A percentile compares a stretch with the other conserved stretches of the same genome.
Conservation (phyloP, 53 echinoderm and acorn worm genomes). For the Arbacia lixula region DNA sequence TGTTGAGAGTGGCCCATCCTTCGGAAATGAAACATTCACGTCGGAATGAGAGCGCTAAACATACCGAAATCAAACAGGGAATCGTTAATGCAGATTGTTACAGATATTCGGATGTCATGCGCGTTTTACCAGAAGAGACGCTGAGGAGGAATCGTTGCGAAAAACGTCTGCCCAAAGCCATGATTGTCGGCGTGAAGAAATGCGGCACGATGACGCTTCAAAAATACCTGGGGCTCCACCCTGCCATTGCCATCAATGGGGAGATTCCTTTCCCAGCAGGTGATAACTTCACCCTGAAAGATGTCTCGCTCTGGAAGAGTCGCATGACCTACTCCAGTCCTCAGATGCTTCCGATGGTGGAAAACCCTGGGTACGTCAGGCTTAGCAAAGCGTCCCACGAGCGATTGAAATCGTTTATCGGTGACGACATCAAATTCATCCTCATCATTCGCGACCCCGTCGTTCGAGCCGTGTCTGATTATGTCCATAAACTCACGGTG, state of each 20-base stretch:
- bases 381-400: neutral
- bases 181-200: constrained; percentile 3
- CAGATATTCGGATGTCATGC: neutral
- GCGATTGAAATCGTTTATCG: neutral
- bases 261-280: neutral
- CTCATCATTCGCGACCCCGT: constrained; percentile 16
- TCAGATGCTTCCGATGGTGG: neutral
- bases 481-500: constrained; percentile 1
- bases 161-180: constrained; percentile 12
- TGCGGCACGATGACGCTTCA: constrained; percentile 14
- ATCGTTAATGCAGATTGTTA: neutral
- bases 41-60: no score
- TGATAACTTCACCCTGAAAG: neutral
- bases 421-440: neutral
- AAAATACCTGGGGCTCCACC: neutral
- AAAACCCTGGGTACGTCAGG: neutral
- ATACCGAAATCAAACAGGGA: no score
- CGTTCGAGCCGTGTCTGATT: constrained; percentile 11
- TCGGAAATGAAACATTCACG: no score
- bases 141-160: neutral
- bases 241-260: neutral
- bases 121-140: neutral
- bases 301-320: neutral
- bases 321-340: neutral
- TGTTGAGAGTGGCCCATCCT: no score